These are phyloP conservation scores for Linnaemya tessellans DNA, from an alignment of 2,888 invertebrate species.

Conservation along the genomic window DNA sequence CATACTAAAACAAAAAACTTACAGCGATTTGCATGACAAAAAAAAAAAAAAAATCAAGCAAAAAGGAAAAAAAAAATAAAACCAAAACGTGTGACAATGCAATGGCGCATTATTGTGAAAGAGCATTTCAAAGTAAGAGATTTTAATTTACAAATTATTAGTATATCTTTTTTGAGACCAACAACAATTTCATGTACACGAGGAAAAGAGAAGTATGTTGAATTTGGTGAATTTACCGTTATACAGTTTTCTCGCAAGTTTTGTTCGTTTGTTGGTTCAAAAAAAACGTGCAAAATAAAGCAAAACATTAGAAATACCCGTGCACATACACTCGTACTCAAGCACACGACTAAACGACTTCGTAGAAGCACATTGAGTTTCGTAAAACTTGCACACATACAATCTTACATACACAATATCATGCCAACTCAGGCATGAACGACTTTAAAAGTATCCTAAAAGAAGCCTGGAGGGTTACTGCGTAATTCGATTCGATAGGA, in stretches of 20 bases:
- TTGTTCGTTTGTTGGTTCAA: slow-evolving; percentile 28
- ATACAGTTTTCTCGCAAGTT: slow-evolving; percentile 12
- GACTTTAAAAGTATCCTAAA: background rate
- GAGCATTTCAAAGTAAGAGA: slow-evolving; percentile 32
- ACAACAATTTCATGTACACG: background rate
- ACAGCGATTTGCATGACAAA: slow-evolving; percentile 39
- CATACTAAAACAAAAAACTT: slow-evolving; percentile 48
- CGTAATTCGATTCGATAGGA: too few relatives aligned
- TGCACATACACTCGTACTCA: background rate
- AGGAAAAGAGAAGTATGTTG: slow-evolving; percentile 34
- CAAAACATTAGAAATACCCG: slow-evolving; percentile 12
- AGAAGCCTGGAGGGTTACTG: too few relatives aligned
- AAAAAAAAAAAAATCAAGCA: background rate
- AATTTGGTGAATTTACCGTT: slow-evolving; percentile 60
- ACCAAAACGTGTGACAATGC: slow-evolving; percentile 10
- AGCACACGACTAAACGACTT: slow-evolving; percentile 43
- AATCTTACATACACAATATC: slow-evolving; percentile 9
- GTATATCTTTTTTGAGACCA: background rate
- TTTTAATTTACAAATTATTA: background rate
- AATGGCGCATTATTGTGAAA: slow-evolving; percentile 14
- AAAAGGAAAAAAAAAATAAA: background rate
- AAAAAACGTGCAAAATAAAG: slow-evolving; percentile 47
- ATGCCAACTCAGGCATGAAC: background rate
- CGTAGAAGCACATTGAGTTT: slow-evolving; percentile 62
- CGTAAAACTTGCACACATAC: slow-evolving; percentile 1